Conservation (phyloP, 2,888 invertebrate species). For the Sturmia bella region DNA sequence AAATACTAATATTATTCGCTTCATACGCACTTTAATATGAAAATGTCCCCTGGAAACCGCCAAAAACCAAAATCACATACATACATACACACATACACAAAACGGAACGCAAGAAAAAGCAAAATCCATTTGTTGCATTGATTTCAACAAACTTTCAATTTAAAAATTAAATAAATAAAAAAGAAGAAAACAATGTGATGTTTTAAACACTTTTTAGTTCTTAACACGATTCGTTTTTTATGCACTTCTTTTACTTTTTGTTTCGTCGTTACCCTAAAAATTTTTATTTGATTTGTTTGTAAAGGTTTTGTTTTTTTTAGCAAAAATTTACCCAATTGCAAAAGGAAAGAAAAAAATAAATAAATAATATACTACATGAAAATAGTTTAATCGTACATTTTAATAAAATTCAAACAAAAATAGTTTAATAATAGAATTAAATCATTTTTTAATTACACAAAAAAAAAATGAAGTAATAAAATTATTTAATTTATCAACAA, state of each 20-base stretch:
- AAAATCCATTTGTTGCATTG: constrained; percentile 52
- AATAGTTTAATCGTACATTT: constrained; percentile 59
- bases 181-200: constrained; percentile 41
- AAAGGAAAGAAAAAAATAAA: constrained; percentile 26
- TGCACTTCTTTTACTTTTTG: constrained; percentile 33
- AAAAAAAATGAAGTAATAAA: constrained; percentile 48
- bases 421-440: constrained; percentile 62
- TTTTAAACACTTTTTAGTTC: constrained; percentile 46
- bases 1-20: not conserved
- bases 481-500: constrained; percentile 54
- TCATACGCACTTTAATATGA: constrained; percentile 14
- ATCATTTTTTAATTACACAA: constrained; percentile 60
- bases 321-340: constrained; percentile 64
- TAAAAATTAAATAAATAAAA: constrained; percentile 32
- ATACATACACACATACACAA: not conserved
- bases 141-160: constrained; percentile 24
- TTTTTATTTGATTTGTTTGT: constrained; percentile 48
- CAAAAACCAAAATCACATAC: not conserved
- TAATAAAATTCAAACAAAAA: constrained; percentile 50
- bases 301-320: constrained; percentile 63
- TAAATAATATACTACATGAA: constrained; percentile 32
- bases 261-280: constrained; percentile 37
- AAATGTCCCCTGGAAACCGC: not conserved
- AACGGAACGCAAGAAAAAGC: constrained; percentile 34
- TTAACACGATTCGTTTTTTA: constrained; percentile 16